Base-by-base conservation (phyloP, 2,113 vertebrate genomes). In the Chauna torquata region DNA sequence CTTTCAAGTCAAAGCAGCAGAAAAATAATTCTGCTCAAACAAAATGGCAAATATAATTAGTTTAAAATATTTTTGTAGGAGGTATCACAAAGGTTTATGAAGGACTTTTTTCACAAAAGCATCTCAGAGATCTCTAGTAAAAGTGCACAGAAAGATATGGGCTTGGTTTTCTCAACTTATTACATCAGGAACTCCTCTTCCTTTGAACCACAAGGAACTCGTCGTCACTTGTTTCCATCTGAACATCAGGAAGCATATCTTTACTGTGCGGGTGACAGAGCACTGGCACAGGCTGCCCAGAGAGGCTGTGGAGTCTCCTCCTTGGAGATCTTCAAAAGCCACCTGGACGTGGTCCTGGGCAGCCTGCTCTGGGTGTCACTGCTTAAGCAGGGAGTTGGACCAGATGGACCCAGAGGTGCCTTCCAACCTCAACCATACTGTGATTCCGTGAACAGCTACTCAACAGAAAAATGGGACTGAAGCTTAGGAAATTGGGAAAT, bases 41-140 rank as follows among this genome's bases (percentile, higher is more conserved):
- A 74, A 57, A 77, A 54, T 28, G 25, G 20, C 15, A 82, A 85
- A 64, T 27, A 66, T 11, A 84, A 58, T 54, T 32, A 34, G 30
- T 34, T 30, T 3, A n/a, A 72, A 71, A 42, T 28, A 71, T 55
- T 64, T 78, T 87, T 3, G 3, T 28, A 66, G 44, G 25, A 44
- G 14, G 8, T 34, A 65, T 64, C 14, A 82, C 9, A 32, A 79
- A 54, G 0, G 44, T 69, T 55, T 47, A 27, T 12, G 1, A 34
- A 79, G 91, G 76, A 25, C 1, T 9, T 2, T 34, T 59, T 42
- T 71, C 69, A n/a, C 32, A 68, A 68, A 94, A 85, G 2, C 9
- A 27, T 17, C 19, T 71, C 0, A 1, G 32, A 71, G 38, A 68
- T 47, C 7, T 84, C 19, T 64, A 0, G 0, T 28, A 2, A 10